phyloP scores from a whole-genome alignment of 2,888 invertebrate species.

The Camptogramma bilineatum region DNA sequence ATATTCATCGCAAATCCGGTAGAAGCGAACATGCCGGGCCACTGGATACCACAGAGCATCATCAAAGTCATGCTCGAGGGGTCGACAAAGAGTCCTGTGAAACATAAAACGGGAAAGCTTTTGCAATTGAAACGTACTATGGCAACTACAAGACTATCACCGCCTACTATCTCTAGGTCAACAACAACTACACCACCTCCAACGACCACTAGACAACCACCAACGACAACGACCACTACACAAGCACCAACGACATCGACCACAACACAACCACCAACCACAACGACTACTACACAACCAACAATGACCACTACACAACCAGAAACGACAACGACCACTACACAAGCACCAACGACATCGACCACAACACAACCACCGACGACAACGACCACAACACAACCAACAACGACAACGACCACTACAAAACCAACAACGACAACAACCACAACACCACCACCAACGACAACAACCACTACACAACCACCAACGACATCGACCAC shows the following conservation, averaged over 20 bases:
- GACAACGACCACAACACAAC: not conserved
- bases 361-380: not conserved
- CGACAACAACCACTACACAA: not conserved
- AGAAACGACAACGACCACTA: not conserved
- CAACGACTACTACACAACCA: conserved; percentile 6
- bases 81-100: conserved; percentile 23
- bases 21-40: conserved; percentile 67
- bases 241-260: not conserved
- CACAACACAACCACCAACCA: not conserved
- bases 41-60: conserved; percentile 68
- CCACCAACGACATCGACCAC: not conserved
- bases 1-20: conserved; percentile 67
- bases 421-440: not conserved
- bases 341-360: not conserved
- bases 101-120: not conserved
- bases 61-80: conserved; percentile 58
- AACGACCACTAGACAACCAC: not conserved
- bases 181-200: not conserved
- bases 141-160: not conserved
- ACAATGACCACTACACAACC: not conserved
- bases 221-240: too few species aligned
- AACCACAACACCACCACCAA: not conserved
- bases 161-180: not conserved
- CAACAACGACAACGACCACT: conserved; percentile 1
- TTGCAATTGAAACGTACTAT: not conserved